Evolutionary conservation across 2,113 vertebrate species (phyloP).

Genomic region (Prinia subflava): DNA sequence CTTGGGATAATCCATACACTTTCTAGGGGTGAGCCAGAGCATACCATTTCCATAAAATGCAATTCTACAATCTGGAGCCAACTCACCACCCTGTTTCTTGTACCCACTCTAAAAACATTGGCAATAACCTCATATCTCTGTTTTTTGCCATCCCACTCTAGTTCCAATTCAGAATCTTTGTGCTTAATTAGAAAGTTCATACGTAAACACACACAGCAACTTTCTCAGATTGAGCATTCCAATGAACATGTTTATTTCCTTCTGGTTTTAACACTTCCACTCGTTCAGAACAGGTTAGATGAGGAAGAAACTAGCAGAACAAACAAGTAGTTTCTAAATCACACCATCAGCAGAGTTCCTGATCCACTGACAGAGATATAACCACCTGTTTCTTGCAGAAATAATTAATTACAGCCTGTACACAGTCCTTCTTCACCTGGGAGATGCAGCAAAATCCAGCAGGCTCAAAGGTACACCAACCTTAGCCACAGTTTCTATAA

Average conservation of each 20-base stretch:
- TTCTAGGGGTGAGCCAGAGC: no score
- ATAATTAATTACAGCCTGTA: not conserved
- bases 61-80: not conserved
- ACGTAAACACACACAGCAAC: accelerated
- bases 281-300: not conserved
- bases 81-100: not conserved
- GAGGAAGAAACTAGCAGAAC: not conserved
- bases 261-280: not conserved
- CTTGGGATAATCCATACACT: no score
- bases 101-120: not conserved
- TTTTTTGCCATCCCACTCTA: not conserved
- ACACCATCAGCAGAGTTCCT: not conserved
- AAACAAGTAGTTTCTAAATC: not conserved
- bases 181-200: not conserved
- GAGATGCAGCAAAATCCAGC: not conserved
- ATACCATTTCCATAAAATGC: no score
- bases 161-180: not conserved
- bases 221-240: not conserved
- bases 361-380: not conserved
- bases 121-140: not conserved
- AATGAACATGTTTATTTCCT: not conserved
- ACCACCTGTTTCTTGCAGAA: not conserved
- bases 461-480: not conserved
- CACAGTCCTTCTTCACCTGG: not conserved
- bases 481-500: accelerated